Conservation (phyloP, 2,113 vertebrate species). For the Prinia subflava region DNA sequence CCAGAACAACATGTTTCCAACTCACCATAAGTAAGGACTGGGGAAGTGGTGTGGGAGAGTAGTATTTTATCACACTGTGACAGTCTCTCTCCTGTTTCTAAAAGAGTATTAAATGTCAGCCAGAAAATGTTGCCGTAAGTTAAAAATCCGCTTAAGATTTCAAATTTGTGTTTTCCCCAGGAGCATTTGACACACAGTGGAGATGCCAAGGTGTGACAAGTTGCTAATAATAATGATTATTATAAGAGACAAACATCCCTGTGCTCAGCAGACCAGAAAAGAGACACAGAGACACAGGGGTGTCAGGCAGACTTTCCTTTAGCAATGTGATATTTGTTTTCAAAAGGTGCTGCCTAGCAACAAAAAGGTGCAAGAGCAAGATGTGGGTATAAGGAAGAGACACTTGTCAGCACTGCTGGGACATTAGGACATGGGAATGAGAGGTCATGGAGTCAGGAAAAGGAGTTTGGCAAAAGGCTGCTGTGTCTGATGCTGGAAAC, state of each 20-base stretch:
- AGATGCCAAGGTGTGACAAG: background rate
- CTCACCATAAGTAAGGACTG: background rate
- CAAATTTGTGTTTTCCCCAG: background rate
- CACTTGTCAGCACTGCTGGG: background rate
- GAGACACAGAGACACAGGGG: background rate
- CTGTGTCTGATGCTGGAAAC: background rate
- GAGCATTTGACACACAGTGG: background rate
- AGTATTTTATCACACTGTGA: background rate
- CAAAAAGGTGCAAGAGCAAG: background rate
- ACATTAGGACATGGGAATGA: background rate
- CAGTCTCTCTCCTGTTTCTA: background rate
- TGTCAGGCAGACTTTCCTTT: background rate
- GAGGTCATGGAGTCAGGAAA: background rate
- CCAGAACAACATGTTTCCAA: background rate
- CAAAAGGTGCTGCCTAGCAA: slow-evolving; percentile 23
- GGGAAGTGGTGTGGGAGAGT: background rate
- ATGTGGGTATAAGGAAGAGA: background rate
- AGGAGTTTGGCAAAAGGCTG: background rate
- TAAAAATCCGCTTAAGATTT: background rate
- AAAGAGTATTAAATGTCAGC: background rate
- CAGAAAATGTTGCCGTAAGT: background rate
- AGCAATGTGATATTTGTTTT: background rate
- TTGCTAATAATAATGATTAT: background rate
- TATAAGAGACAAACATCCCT: background rate
- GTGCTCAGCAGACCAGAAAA: background rate